phyloP scores from a whole-genome alignment of 2,797 vertebrate species.

The Macrochelys suwanniensis region DNA sequence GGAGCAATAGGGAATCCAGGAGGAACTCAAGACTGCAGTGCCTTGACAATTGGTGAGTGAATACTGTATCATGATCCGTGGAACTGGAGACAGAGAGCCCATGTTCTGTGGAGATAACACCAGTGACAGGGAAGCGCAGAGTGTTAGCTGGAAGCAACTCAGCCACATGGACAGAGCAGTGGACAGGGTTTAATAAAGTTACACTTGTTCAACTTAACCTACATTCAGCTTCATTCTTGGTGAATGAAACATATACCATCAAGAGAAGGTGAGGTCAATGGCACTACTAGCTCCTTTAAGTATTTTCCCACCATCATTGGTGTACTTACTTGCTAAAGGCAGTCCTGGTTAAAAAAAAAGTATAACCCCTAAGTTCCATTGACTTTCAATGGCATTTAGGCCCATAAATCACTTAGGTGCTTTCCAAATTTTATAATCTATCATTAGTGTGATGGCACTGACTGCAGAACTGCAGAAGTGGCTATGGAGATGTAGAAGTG shows the following conservation, averaged over 20 bases:
- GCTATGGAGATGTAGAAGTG: background rate
- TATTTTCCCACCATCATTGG: slow-evolving; percentile 40
- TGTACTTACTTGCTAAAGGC: background rate
- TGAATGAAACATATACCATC: slow-evolving; percentile 2
- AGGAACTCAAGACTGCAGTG: slow-evolving; percentile 47
- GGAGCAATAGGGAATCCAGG: slow-evolving; percentile 57
- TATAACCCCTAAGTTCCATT: background rate
- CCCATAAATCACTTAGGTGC: background rate
- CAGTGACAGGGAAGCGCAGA: background rate
- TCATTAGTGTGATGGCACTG: background rate
- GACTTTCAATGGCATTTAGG: slow-evolving; percentile 3
- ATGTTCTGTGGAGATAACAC: background rate
- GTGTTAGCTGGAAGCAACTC: background rate
- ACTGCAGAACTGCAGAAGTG: background rate
- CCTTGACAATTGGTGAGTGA: slow-evolving; percentile 38
- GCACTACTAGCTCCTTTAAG: slow-evolving; percentile 42
- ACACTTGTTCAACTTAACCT: background rate
- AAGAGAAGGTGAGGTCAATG: slow-evolving; percentile 22
- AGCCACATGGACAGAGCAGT: background rate
- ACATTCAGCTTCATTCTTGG: background rate
- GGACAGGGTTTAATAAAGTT: background rate
- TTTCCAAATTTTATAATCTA: background rate
- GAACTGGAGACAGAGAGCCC: background rate
- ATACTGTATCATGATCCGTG: too few relatives aligned
- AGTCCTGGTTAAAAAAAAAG: slow-evolving; percentile 6